Percentiles rank a stretch among this genome's conserved stretches.
phyloP scores from a whole-genome alignment of 2,888 invertebrate genomes.

The Phalangium opilio region DNA sequence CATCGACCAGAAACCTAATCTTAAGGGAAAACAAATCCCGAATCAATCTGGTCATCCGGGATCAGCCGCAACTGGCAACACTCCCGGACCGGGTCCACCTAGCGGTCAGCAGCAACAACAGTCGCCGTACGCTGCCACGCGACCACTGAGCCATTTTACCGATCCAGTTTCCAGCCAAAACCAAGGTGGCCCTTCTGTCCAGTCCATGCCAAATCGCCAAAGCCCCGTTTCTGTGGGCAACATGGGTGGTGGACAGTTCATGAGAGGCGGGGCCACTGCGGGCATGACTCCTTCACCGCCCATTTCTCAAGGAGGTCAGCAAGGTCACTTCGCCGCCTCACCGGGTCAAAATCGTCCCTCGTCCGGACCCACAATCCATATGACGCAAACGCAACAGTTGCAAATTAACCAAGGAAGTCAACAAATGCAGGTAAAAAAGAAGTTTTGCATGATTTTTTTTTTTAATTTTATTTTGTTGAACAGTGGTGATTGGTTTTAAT shows the following conservation, averaged over 20 bases:
- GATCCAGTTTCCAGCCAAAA: constrained; percentile 17
- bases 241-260: neutral
- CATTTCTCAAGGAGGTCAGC: constrained; percentile 7
- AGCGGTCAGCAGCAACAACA: constrained; percentile 10
- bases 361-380: constrained; percentile 53
- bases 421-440: constrained; percentile 66
- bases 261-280: constrained; percentile 14
- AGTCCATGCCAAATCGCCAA: too few relatives aligned
- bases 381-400: constrained; percentile 42
- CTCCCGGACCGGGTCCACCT: neutral
- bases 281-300: constrained; percentile 25
- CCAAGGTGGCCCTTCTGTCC: neutral
- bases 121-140: constrained; percentile 25
- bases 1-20: too few relatives aligned
- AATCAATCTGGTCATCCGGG: neutral
- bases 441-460: too few relatives aligned
- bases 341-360: constrained; percentile 23
- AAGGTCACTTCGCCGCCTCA: constrained; percentile 5
- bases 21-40: too few relatives aligned
- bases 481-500: too few relatives aligned
- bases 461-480: neutral
- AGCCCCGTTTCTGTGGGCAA: too few relatives aligned
- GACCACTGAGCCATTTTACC: constrained; percentile 29
- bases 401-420: constrained; percentile 34
- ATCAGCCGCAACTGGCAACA: neutral